phyloP scores from a whole-genome alignment of 2,888 invertebrate species.

The Labia minor region DNA sequence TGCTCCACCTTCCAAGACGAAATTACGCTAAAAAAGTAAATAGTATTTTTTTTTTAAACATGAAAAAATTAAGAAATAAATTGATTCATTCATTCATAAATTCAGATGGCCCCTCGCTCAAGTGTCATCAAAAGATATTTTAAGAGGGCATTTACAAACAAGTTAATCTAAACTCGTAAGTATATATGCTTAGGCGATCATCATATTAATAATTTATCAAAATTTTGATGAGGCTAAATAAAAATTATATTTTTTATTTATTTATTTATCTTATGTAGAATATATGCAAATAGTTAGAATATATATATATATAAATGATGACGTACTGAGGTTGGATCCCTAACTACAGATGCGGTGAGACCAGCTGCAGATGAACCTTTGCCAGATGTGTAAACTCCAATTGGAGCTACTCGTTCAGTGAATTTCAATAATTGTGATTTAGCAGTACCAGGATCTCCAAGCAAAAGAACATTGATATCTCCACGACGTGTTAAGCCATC shows the following conservation, averaged over 20 bases:
- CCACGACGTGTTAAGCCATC: slow-evolving; percentile 93
- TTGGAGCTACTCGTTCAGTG: slow-evolving; percentile 87
- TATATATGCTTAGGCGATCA: too few relatives aligned
- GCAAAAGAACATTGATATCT: slow-evolving; percentile 86
- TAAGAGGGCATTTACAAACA: too few relatives aligned
- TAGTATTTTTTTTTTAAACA: slow-evolving; percentile 25
- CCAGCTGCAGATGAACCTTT: slow-evolving; percentile 99
- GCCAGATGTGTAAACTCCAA: slow-evolving; percentile 96
- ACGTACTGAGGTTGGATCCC: slow-evolving; percentile 78
- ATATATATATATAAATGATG: too few relatives aligned
- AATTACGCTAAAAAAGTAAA: slow-evolving; percentile 70
- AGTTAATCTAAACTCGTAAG: too few relatives aligned
- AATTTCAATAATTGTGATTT: slow-evolving; percentile 97
- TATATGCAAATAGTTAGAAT: too few relatives aligned
- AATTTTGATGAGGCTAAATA: slow-evolving; percentile 14
- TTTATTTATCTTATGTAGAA: background rate
- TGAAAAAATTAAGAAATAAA: too few relatives aligned
- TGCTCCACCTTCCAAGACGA: slow-evolving; percentile 97
- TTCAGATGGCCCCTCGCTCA: slow-evolving; percentile 24
- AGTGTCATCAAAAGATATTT: slow-evolving; percentile 19
- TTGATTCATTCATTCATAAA: background rate
- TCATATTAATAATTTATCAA: slow-evolving; percentile 9
- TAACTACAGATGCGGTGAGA: slow-evolving; percentile 90
- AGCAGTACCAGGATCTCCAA: slow-evolving; percentile 99
- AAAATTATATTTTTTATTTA: slow-evolving; percentile 17